phyloP scores from a whole-genome alignment of 2,113 vertebrate species.

The Stigmatopora nigra region DNA sequence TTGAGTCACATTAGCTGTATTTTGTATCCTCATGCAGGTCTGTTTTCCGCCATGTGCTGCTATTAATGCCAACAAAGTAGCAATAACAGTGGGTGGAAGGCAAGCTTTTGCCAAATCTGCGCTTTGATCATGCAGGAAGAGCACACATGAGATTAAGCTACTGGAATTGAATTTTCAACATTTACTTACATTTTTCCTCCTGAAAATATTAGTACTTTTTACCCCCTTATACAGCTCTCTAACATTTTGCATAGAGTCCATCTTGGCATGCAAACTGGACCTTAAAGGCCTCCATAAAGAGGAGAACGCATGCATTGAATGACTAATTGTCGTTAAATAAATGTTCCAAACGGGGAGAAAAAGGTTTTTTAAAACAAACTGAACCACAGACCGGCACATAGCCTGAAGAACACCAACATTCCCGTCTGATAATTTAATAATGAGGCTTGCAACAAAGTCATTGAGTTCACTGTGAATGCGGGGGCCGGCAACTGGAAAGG shows the following conservation, averaged over 20 bases:
- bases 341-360: conserved; percentile 62
- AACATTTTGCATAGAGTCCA: conserved; percentile 20
- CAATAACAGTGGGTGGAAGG: conserved; percentile 60
- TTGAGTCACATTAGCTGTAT: no score
- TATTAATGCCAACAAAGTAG: conserved; percentile 52
- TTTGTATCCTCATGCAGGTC: conserved; percentile 22
- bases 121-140: conserved; percentile 47
- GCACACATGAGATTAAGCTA: conserved; percentile 32
- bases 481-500: conserved; percentile 43
- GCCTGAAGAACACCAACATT: conserved; percentile 62
- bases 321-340: conserved; percentile 71
- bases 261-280: conserved; percentile 50
- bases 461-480: conserved; percentile 53
- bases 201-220: background rate
- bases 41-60: conserved; percentile 48
- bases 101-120: conserved; percentile 50
- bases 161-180: conserved; percentile 25
- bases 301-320: conserved; percentile 66
- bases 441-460: conserved; percentile 49
- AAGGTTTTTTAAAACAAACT: conserved; percentile 59
- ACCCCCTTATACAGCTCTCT: background rate
- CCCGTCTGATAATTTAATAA: conserved; percentile 60
- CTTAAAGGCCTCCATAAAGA: conserved; percentile 61
- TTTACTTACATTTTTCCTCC: background rate
- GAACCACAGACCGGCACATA: conserved; percentile 40